Evolutionary conservation across 2,888 invertebrate genomes (phyloP), one percentile per base, ranked within the genome.

Genomic region (Cataglyphis altisquamis): DNA sequence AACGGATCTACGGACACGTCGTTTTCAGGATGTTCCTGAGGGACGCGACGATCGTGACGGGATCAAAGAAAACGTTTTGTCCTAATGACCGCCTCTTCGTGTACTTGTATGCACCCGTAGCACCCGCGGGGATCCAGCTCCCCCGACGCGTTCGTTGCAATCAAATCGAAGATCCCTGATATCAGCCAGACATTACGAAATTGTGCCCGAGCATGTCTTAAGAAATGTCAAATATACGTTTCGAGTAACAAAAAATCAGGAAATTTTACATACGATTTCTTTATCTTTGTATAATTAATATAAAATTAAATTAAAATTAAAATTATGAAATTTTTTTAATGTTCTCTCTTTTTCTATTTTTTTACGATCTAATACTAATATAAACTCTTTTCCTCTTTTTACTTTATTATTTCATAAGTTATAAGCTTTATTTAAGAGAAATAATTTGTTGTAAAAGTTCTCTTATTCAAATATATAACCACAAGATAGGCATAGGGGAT

Each of bases 31-130:
- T 75, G 85, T 82, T 87, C 77, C 88, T 86, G 84, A 86, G 89
- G 82, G 87, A 89, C 77, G 64, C 72, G 78, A 39, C 74, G 90
- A 82, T 93, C 92, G 93, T 93, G 93, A 94, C 93, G 88, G 90
- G 94, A 94, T 94, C 94, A 94, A 94, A 94, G 93, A 91, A 87
- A 93, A 88, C 89, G 91, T 90, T 93, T 92, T 91, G 90, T 89
- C 89, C 92, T 94, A 94, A 94, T 92, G 93, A 94, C 90, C 90
- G 90, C 86, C 90, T 57, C 72, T 8, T 89, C 85, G 86, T 83
- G 83, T 87, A 81, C 74, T 82, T 52, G 84, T 39, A 45, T 74
- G 70, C 25, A 66, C 39, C 45, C 72, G 70, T 39, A 60, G 74
- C 9, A 84, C 63, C 88, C 83, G 82, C 86, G 83, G 88, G 90